phyloP scores from a whole-genome alignment of 2,797 vertebrate species.

The Argya squamiceps region DNA sequence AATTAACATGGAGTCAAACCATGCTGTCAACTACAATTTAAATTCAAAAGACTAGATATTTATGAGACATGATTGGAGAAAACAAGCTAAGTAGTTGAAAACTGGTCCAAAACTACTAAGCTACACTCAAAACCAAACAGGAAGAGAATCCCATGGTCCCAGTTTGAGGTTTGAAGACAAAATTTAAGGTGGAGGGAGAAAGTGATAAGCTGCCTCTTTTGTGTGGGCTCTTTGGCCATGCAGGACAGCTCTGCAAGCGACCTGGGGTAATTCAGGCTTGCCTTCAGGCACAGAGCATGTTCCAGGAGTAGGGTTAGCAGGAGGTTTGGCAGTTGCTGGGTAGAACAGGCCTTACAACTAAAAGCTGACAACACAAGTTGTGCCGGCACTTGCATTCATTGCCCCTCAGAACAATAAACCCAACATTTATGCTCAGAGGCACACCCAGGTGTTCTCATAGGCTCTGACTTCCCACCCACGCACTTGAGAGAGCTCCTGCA shows the following conservation, averaged over 20 bases:
- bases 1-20: background rate
- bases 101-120: background rate
- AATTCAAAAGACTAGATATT: background rate
- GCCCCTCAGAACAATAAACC: background rate
- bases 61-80: background rate
- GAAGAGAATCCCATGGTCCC: background rate
- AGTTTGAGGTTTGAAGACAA: background rate
- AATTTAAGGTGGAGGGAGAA: background rate
- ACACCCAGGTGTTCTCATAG: background rate
- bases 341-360: background rate
- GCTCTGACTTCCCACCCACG: background rate
- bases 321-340: background rate
- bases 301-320: background rate
- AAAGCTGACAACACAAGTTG: background rate
- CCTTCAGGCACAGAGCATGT: background rate
- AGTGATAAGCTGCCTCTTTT: background rate
- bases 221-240: background rate
- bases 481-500: background rate
- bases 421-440: background rate
- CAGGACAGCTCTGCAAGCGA: background rate
- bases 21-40: background rate
- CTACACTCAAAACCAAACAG: background rate
- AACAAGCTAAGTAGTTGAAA: background rate
- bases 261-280: background rate
- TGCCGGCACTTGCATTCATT: background rate